Percentiles rank a stretch among this genome's conserved stretches.
These are phyloP conservation scores for Spheniscus mendiculus DNA, from an alignment of 2,113 vertebrate species.

Conservation along the genomic window DNA sequence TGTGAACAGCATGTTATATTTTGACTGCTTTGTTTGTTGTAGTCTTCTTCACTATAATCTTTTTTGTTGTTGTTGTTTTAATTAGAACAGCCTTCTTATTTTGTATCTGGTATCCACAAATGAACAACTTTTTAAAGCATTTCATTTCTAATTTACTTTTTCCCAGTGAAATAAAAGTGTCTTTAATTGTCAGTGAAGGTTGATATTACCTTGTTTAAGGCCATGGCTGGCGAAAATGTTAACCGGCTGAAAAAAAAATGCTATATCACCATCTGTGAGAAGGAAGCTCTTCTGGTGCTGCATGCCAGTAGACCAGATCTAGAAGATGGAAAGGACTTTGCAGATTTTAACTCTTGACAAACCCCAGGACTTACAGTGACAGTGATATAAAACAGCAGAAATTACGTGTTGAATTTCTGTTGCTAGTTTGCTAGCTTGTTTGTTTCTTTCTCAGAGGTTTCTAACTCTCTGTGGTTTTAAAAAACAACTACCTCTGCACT, in stretches of 20 bases:
- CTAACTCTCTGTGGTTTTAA: not conserved
- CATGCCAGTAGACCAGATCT: not conserved
- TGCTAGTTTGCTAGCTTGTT: not conserved
- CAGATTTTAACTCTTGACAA: not conserved
- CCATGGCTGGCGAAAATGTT: not conserved
- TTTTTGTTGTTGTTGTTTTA: no score
- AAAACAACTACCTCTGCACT: rapidly evolving
- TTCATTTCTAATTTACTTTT: not conserved
- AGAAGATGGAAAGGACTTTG: not conserved
- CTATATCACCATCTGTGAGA: not conserved
- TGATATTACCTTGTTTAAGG: not conserved
- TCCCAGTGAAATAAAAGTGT: not conserved
- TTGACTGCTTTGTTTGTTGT: not conserved
- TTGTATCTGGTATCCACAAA: not conserved
- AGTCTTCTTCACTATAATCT: not conserved
- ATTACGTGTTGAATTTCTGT: not conserved
- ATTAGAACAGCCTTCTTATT: not conserved
- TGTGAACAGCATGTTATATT: not conserved
- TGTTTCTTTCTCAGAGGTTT: not conserved
- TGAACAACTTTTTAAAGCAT: not conserved
- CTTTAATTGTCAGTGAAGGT: not conserved
- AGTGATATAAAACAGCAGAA: not conserved
- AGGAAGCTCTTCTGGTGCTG: not conserved
- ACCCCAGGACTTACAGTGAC: not conserved
- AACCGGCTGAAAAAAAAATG: not conserved